A percentile compares a stretch with the other conserved stretches of the same genome.
These are phyloP conservation scores for Himalopsyche kuldschensis DNA, from an alignment of 2,888 invertebrate genomes.

Conservation along the genomic window DNA sequence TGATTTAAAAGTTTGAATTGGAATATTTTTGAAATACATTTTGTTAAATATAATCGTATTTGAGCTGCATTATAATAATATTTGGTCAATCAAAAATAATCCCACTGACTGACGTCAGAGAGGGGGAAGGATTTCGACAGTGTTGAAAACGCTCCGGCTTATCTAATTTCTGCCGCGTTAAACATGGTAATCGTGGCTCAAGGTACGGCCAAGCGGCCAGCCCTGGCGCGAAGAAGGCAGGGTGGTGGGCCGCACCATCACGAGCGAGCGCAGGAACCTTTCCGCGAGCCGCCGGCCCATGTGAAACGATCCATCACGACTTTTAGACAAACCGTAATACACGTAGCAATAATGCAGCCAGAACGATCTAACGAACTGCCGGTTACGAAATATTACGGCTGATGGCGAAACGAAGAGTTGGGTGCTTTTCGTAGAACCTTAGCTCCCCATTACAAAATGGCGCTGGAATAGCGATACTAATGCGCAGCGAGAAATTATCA, in stretches of 20 bases:
- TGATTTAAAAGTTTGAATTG: too few relatives aligned
- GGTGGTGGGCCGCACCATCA: conserved; percentile 17
- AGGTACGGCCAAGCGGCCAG: neutral
- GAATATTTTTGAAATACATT: too few relatives aligned
- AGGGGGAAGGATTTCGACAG: too few relatives aligned
- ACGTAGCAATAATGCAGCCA: neutral
- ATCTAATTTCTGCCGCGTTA: neutral
- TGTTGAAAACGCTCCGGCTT: neutral
- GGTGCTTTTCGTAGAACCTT: neutral
- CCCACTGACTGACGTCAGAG: too few relatives aligned
- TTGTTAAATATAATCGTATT: too few relatives aligned
- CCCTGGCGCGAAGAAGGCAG: neutral
- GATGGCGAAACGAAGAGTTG: neutral
- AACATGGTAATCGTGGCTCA: neutral
- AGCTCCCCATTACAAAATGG: neutral
- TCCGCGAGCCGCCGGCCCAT: conserved; percentile 8
- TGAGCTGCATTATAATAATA: too few relatives aligned
- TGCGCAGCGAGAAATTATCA: too few relatives aligned
- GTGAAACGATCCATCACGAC: conserved; percentile 23
- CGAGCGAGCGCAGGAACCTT: conserved; percentile 14
- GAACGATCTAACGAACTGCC: neutral
- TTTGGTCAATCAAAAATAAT: too few relatives aligned
- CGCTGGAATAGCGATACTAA: too few relatives aligned
- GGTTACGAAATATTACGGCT: neutral
- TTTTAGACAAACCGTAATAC: neutral